phyloP scores from a whole-genome alignment of 2,113 vertebrate species.

The Tichodroma muraria region DNA sequence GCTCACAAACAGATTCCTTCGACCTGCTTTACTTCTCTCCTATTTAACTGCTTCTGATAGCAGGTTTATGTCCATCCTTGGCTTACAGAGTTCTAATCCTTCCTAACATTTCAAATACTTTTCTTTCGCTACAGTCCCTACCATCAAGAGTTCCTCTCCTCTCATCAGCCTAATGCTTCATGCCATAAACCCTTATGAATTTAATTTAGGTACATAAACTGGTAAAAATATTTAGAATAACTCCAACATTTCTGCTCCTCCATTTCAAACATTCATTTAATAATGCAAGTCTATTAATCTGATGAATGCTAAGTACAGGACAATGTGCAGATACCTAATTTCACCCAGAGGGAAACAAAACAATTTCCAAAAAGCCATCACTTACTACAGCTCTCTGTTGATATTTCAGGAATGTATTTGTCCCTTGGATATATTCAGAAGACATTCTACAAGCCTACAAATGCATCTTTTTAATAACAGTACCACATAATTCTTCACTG shows the following conservation, averaged over 20 bases:
- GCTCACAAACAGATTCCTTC: neutral
- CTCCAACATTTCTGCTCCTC: conserved; percentile 15
- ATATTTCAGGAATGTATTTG: conserved; percentile 65
- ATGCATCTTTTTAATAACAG: conserved; percentile 67
- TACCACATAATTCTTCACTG: conserved; percentile 54
- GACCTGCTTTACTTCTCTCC: neutral
- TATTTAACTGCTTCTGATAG: neutral
- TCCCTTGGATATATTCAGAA: conserved; percentile 72
- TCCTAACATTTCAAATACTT: neutral
- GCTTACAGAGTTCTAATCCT: neutral
- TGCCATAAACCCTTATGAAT: neutral
- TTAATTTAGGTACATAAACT: conserved; percentile 34
- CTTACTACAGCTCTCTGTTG: conserved; percentile 65
- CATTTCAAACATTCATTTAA: conserved; percentile 64
- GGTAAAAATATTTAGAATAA: conserved; percentile 28
- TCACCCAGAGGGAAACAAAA: conserved; percentile 68
- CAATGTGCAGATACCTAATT: conserved; percentile 28
- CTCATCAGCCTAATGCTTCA: neutral
- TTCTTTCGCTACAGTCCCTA: neutral
- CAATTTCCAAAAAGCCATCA: conserved; percentile 65
- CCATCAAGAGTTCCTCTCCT: neutral
- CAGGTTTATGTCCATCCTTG: neutral
- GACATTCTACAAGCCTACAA: conserved; percentile 51
- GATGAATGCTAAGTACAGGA: conserved; percentile 57
- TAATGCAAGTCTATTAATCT: conserved; percentile 60